Conservation (phyloP, 2,113 vertebrate genomes). For the Channa argus region DNA sequence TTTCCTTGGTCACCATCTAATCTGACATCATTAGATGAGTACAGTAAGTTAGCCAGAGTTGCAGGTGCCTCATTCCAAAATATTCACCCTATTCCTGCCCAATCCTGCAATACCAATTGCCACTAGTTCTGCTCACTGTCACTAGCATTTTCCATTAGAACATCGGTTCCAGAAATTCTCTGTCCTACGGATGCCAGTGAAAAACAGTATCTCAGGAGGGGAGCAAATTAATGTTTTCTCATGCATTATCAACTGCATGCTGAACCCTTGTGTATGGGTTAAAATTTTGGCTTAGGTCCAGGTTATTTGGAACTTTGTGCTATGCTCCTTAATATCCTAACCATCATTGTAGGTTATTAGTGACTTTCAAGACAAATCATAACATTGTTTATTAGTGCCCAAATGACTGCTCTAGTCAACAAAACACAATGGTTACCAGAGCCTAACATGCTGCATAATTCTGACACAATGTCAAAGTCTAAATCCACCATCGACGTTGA, state of each 20-base stretch:
- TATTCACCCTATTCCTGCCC: slow-evolving; percentile 16
- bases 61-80: slow-evolving; percentile 45
- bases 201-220: slow-evolving; percentile 41
- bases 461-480: too few species aligned
- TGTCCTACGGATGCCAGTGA: slow-evolving; percentile 37
- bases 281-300: slow-evolving; percentile 31
- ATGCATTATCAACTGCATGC: slow-evolving; percentile 29
- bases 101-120: slow-evolving; percentile 39
- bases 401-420: too few species aligned
- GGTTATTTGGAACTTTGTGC: slow-evolving; percentile 32
- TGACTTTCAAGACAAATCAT: too few species aligned
- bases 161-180: slow-evolving; percentile 17
- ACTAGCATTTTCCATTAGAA: slow-evolving; percentile 19
- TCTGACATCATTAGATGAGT: slow-evolving; percentile 66
- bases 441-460: too few species aligned
- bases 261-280: slow-evolving; percentile 42
- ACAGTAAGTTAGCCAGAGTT: slow-evolving; percentile 44
- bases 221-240: slow-evolving; percentile 42
- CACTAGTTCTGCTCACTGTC: slow-evolving; percentile 16
- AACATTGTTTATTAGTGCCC: too few species aligned
- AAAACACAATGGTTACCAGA: too few species aligned
- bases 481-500: too few species aligned
- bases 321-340: slow-evolving; percentile 48
- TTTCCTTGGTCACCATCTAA: slow-evolving; percentile 66
- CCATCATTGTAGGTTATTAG: slow-evolving; percentile 20